phyloP scores from a whole-genome alignment of 2,113 vertebrate species.

The Coptodon bakossiorum region DNA sequence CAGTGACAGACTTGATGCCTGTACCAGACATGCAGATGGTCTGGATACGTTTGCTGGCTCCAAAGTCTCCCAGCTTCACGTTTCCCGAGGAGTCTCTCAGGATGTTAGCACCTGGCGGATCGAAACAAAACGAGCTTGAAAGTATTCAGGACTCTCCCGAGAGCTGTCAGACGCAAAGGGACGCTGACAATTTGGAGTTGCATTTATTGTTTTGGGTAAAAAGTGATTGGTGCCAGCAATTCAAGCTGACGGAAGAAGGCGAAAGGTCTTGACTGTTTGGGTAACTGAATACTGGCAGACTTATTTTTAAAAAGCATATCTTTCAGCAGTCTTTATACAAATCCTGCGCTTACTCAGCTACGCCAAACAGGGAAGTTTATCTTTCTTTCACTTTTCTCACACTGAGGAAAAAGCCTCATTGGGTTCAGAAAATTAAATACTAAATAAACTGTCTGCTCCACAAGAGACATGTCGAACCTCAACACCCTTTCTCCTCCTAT shows the following conservation, averaged over 20 bases:
- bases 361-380: not conserved
- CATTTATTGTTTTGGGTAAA: not conserved
- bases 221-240: not conserved
- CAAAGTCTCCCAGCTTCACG: conserved; percentile 90
- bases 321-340: not conserved
- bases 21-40: conserved; percentile 94
- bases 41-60: conserved; percentile 91
- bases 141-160: not conserved
- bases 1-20: conserved; percentile 89
- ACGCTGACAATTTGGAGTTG: not conserved
- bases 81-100: conserved; percentile 88
- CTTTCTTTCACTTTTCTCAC: not conserved
- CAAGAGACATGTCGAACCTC: not conserved
- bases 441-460: not conserved
- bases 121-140: not conserved
- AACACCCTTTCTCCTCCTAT: conserved; percentile 1
- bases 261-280: not conserved
- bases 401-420: not conserved
- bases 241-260: not conserved
- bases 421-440: not conserved
- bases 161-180: not conserved
- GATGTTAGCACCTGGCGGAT: conserved; percentile 85
- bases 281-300: not conserved
- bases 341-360: not conserved
- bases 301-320: not conserved